Evolutionary conservation across 2,888 invertebrate species (phyloP).

Genomic region (Barypeithes pellucidus): DNA sequence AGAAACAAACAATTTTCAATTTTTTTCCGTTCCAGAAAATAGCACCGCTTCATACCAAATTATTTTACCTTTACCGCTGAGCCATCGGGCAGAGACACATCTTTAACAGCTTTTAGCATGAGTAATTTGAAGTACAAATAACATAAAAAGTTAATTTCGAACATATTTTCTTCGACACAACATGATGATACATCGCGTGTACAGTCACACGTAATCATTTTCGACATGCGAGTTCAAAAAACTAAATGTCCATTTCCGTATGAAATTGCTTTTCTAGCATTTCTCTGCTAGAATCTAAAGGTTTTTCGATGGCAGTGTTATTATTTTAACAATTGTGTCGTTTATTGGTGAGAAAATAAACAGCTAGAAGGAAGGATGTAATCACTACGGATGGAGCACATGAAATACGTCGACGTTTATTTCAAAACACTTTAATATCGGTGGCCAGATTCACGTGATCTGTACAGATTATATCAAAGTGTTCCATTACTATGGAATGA

Average conservation of each 20-base stretch:
- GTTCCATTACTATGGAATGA: too few species aligned
- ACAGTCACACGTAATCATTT: conserved; percentile 47
- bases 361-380: background rate
- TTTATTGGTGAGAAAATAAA: conserved; percentile 10
- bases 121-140: conserved; percentile 38
- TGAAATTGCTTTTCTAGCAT: conserved; percentile 40
- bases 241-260: conserved; percentile 50
- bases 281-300: conserved; percentile 10
- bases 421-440: too few species aligned
- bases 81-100: conserved; percentile 5
- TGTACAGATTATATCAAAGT: too few species aligned
- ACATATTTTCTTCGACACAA: conserved; percentile 39
- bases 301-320: background rate
- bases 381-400: too few species aligned
- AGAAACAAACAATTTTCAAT: background rate
- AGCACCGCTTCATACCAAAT: background rate
- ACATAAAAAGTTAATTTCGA: conserved; percentile 37
- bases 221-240: conserved; percentile 46
- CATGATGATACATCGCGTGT: conserved; percentile 50
- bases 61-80: background rate
- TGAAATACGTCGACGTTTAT: too few species aligned
- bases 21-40: background rate
- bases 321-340: conserved; percentile 10
- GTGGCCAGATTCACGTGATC: too few species aligned
- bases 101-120: conserved; percentile 6